Conservation (phyloP, 37 sponge, comb jelly and placozoan species). For the Aphrocallistes beatrix region DNA sequence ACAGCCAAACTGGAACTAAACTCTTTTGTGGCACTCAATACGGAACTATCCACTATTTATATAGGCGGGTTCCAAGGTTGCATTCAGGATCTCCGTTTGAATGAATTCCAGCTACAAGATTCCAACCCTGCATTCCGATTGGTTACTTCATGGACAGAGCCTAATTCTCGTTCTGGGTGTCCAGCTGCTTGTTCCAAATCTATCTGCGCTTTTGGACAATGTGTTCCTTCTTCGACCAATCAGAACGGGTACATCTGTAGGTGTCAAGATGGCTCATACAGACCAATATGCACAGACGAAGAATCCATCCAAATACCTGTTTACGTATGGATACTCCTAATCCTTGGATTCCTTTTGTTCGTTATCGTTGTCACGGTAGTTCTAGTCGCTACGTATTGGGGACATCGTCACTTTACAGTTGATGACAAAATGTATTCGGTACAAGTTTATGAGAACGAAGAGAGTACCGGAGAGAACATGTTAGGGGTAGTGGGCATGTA, state of each 20-base stretch:
- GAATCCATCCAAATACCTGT: not conserved
- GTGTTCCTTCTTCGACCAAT: not conserved
- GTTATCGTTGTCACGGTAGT: not conserved
- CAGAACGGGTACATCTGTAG: not conserved
- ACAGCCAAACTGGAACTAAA: not conserved
- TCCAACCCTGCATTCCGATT: constrained; percentile 10
- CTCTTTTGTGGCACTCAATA: not conserved
- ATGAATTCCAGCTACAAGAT: constrained; percentile 3
- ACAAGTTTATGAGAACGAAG: not conserved
- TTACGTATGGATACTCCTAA: not conserved
- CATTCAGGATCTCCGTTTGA: not conserved
- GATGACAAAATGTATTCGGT: not conserved
- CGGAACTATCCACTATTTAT: not conserved
- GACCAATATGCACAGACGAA: not conserved
- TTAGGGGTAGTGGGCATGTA: not conserved
- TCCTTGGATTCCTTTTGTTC: not conserved
- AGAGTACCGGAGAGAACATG: not conserved
- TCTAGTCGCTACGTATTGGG: not conserved
- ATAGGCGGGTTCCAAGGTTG: not conserved
- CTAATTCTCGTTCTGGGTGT: not conserved
- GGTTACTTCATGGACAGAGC: not conserved
- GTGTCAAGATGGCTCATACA: not conserved
- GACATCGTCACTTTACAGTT: not conserved
- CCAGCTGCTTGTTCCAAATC: not conserved
- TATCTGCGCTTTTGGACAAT: not conserved